These are phyloP conservation scores for Himalopsyche tibetana DNA, from an alignment of 2,888 invertebrate species.

Conservation along the genomic window DNA sequence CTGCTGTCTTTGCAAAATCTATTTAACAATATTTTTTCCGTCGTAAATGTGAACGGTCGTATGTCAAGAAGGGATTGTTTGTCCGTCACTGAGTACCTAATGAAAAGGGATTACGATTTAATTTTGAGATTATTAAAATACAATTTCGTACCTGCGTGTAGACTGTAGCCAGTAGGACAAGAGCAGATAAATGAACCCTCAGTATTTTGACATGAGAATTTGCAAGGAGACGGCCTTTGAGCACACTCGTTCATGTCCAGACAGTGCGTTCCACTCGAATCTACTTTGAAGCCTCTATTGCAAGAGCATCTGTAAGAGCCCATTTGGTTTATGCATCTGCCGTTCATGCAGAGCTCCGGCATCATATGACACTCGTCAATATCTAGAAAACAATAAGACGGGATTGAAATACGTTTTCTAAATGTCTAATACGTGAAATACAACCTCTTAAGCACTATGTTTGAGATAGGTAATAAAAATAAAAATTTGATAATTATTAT, in stretches of 20 bases:
- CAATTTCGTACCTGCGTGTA: slow-evolving; percentile 75
- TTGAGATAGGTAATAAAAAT: too few relatives aligned
- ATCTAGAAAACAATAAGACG: slow-evolving; percentile 72
- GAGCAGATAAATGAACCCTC: slow-evolving; percentile 87
- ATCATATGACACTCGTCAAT: slow-evolving; percentile 91
- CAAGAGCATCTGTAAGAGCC: slow-evolving; percentile 91
- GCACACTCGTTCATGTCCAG: slow-evolving; percentile 89
- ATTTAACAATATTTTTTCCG: too few relatives aligned
- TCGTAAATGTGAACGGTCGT: too few relatives aligned
- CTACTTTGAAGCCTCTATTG: slow-evolving; percentile 84
- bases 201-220: slow-evolving; percentile 88
- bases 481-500: too few relatives aligned
- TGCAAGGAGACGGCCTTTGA: slow-evolving; percentile 84
- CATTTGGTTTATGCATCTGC: slow-evolving; percentile 89
- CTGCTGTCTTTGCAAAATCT: too few relatives aligned
- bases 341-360: slow-evolving; percentile 87
- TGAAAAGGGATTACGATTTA: too few relatives aligned
- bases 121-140: background rate
- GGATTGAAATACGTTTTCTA: background rate
- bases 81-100: too few relatives aligned
- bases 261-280: slow-evolving; percentile 83
- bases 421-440: background rate
- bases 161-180: slow-evolving; percentile 86
- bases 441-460: too few relatives aligned
- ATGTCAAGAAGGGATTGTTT: too few relatives aligned